Conservation (phyloP, 1,140 invertebrate species). For the Atta texana region DNA sequence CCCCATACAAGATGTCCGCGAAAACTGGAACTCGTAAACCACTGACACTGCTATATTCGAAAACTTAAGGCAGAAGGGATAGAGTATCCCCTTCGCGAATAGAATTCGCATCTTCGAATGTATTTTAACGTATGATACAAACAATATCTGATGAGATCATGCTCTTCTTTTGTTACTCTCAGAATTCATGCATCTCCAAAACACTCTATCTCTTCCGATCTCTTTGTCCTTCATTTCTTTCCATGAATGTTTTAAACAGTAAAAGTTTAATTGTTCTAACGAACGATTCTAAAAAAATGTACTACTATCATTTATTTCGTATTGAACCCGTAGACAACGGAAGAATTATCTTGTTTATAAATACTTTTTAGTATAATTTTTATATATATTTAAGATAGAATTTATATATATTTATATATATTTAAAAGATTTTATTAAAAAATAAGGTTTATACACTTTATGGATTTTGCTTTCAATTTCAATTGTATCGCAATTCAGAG, state of each 20-base stretch:
- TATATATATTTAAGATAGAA: too few species aligned
- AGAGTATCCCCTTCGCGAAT: not conserved
- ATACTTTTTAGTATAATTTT: not conserved
- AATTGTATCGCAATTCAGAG: not conserved
- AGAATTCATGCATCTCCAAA: conserved; percentile 13
- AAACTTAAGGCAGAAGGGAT: conserved; percentile 69
- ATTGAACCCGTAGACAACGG: not conserved
- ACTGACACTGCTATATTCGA: conserved; percentile 65
- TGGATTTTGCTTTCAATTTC: not conserved
- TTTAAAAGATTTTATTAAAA: not conserved
- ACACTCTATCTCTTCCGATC: not conserved
- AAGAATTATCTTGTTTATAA: not conserved
- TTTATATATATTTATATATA: not conserved
- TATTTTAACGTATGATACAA: conserved; percentile 61
- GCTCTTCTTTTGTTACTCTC: not conserved
- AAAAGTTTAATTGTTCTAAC: conserved; percentile 2
- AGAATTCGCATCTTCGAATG: conserved; percentile 65
- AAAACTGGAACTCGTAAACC: conserved; percentile 82
- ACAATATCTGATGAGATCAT: conserved; percentile 16
- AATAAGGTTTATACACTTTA: not conserved
- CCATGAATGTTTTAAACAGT: not conserved
- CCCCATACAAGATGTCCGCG: conserved; percentile 74
- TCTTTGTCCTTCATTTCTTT: conserved; percentile 20
- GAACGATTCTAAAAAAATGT: not conserved
- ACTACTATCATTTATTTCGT: not conserved